Evolutionary conservation across 2,797 vertebrate species (phyloP).

Genomic region (Monodelphis domestica): DNA sequence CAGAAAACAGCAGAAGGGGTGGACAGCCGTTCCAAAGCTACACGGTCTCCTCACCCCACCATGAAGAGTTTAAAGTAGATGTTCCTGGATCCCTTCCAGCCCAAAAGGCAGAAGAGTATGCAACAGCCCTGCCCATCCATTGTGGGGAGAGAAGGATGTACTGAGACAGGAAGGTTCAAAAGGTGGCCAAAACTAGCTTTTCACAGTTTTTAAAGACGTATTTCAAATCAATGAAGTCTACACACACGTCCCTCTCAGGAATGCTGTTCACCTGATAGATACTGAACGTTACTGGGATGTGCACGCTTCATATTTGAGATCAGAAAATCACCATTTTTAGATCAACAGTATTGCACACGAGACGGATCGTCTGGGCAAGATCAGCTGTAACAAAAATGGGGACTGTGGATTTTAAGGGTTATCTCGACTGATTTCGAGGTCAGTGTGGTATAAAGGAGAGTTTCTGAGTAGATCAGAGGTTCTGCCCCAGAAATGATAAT

Average conservation of each 20-base stretch:
- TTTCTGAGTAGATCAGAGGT: conserved; percentile 8
- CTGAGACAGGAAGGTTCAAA: not conserved
- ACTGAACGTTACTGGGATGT: not conserved
- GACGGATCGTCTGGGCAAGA: not conserved
- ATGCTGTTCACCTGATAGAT: not conserved
- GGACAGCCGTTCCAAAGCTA: conserved; percentile 65
- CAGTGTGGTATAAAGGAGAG: not conserved
- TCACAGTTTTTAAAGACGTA: conserved; percentile 30
- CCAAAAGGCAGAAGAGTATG: conserved; percentile 36
- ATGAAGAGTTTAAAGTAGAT: conserved; percentile 48
- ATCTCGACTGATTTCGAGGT: not conserved
- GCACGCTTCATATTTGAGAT: conserved; percentile 42
- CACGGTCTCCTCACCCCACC: conserved; percentile 19
- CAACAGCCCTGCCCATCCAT: not conserved
- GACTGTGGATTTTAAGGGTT: not conserved
- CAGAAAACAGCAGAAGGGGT: conserved; percentile 63
- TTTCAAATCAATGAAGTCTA: conserved; percentile 1
- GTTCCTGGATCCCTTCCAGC: conserved; percentile 56
- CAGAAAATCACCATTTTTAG: conserved; percentile 11
- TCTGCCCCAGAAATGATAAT: not conserved
- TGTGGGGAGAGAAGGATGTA: conserved; percentile 4
- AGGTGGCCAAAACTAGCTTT: not conserved
- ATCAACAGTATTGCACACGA: conserved; percentile 1
- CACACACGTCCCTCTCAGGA: not conserved
- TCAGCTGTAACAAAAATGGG: not conserved